Evolutionary conservation across 2,113 vertebrate genomes (phyloP).

Genomic region (Elanus axillaris): DNA sequence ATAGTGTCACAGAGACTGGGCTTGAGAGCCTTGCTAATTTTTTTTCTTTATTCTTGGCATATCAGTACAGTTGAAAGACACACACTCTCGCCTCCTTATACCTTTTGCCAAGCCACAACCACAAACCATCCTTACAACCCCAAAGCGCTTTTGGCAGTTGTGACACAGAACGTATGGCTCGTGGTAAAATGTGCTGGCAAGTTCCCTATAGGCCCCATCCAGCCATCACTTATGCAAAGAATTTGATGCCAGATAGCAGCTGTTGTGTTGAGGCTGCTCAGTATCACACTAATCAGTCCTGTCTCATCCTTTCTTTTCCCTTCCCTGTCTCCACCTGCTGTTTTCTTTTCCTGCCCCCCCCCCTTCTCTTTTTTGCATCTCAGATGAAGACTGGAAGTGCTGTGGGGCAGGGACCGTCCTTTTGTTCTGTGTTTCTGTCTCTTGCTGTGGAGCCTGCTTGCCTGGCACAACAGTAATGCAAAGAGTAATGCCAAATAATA

Average conservation of each 20-base stretch:
- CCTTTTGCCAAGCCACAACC: slow-evolving; percentile 54
- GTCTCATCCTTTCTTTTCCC: slow-evolving; percentile 27
- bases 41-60: slow-evolving; percentile 18
- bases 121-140: slow-evolving; percentile 45
- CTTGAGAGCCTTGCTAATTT: neutral
- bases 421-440: neutral
- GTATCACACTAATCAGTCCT: neutral
- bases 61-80: slow-evolving; percentile 19
- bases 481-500: neutral
- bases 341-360: neutral
- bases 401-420: neutral
- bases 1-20: neutral
- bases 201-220: neutral
- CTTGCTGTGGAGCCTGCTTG: neutral
- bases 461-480: neutral
- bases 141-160: slow-evolving; percentile 52
- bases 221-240: neutral
- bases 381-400: neutral
- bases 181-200: slow-evolving; percentile 63
- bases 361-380: neutral
- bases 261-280: neutral
- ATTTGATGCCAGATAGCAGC: slow-evolving; percentile 40
- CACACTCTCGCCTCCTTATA: neutral
- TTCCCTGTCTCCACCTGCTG: slow-evolving; percentile 50
- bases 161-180: slow-evolving; percentile 60